Evolutionary conservation across 23 tunicate genomes (phyloP).

Genomic region (Aplidium turbinatum): DNA sequence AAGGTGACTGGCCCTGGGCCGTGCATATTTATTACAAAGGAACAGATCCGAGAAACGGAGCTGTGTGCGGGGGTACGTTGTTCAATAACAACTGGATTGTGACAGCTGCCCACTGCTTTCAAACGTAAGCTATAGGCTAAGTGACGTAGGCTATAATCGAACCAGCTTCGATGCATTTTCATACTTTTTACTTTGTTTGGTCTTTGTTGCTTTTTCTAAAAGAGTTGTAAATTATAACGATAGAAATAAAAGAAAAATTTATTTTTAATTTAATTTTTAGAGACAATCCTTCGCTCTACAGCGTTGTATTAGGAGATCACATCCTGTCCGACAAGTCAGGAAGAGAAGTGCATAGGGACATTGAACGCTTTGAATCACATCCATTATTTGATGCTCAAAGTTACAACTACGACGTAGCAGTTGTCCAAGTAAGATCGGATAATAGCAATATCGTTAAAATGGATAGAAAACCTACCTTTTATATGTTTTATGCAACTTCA

Average conservation of each 20-base stretch:
- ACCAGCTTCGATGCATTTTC: too few relatives aligned
- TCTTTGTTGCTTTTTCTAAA: too few relatives aligned
- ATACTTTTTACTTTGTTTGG: too few relatives aligned
- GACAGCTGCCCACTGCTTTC: constrained; percentile 69
- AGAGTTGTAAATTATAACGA: too few relatives aligned
- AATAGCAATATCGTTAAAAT: too few relatives aligned
- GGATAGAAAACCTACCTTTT: too few relatives aligned
- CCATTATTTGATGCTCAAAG: constrained; percentile 23
- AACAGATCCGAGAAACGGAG: background rate
- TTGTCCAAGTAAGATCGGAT: constrained; percentile 19
- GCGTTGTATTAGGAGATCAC: constrained; percentile 48
- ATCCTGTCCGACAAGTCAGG: background rate
- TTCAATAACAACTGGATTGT: constrained; percentile 52
- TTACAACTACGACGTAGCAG: constrained; percentile 46
- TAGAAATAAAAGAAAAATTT: too few relatives aligned
- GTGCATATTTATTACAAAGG: constrained; percentile 27
- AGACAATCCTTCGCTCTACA: constrained; percentile 14
- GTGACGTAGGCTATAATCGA: too few relatives aligned
- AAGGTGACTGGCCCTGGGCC: constrained; percentile 74
- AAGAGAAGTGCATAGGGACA: constrained; percentile 11
- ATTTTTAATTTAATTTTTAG: too few relatives aligned
- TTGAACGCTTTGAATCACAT: constrained; percentile 6
- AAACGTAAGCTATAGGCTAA: constrained; percentile 59
- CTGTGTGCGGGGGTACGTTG: constrained; percentile 49
- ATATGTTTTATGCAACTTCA: too few relatives aligned